Evolutionary conservation across 1,140 invertebrate species (phyloP).

Genomic region (Laupala kohalensis): DNA sequence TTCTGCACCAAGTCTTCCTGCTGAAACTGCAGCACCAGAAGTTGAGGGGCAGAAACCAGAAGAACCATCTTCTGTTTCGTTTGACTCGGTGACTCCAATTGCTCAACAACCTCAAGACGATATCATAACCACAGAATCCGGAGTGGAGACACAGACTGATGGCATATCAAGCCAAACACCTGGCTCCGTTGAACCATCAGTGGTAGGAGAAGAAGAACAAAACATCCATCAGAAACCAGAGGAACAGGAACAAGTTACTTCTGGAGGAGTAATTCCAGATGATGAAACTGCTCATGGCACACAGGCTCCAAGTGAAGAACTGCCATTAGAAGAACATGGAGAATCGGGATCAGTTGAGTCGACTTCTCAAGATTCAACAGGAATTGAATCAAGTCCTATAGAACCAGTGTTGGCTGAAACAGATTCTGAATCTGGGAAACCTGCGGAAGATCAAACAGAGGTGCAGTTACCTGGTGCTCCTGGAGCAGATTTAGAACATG

Average conservation of each 20-base stretch:
- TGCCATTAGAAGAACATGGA: constrained; percentile 16
- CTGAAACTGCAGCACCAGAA: not conserved
- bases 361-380: too few relatives aligned
- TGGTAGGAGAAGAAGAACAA: not conserved
- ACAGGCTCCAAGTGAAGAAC: constrained; percentile 16
- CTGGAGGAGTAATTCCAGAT: not conserved
- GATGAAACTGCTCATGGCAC: not conserved
- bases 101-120: not conserved
- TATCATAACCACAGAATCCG: not conserved
- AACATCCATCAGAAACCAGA: not conserved
- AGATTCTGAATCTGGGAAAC: constrained; percentile 11
- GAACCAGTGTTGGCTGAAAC: constrained; percentile 8
- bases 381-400: too few relatives aligned
- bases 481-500: constrained; percentile 1
- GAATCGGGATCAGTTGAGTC: too few relatives aligned
- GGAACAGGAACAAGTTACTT: not conserved
- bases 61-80: not conserved
- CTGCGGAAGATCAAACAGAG: constrained; percentile 2
- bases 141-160: too few relatives aligned
- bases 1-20: not conserved
- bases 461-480: not conserved
- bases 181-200: not conserved
- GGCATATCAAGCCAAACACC: too few relatives aligned
- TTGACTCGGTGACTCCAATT: not conserved
- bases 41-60: constrained; percentile 4